Conservation (phyloP, 2,888 invertebrate species). For the Pharmacophagus antenor region DNA sequence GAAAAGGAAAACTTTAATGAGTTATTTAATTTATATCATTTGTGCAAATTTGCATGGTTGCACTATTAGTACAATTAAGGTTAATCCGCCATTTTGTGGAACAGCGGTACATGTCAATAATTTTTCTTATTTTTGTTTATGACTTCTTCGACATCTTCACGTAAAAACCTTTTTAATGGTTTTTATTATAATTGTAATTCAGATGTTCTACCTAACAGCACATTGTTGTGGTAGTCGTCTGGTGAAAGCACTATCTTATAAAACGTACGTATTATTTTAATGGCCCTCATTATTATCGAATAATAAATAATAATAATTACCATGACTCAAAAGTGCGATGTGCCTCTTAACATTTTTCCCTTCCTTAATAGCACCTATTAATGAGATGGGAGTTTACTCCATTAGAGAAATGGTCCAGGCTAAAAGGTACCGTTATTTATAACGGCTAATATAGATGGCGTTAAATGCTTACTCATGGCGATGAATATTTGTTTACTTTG, state of each 20-base stretch:
- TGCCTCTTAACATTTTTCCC: background rate
- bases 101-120: too few species aligned
- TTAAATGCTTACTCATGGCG: background rate
- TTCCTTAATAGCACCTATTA: slow-evolving; percentile 16
- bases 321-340: background rate
- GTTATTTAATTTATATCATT: too few species aligned
- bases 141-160: too few species aligned
- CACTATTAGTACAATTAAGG: background rate
- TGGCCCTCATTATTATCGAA: background rate
- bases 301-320: background rate
- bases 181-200: too few species aligned
- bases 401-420: slow-evolving; percentile 27
- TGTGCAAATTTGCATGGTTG: too few species aligned
- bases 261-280: too few species aligned
- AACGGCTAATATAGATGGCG: slow-evolving; percentile 17
- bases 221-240: too few species aligned
- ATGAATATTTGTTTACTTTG: background rate
- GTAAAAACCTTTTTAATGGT: too few species aligned
- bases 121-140: too few species aligned
- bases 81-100: too few species aligned
- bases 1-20: background rate
- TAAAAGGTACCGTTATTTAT: slow-evolving; percentile 24
- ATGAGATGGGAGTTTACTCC: slow-evolving; percentile 27
- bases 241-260: background rate
- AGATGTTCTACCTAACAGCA: too few species aligned